phyloP scores from a whole-genome alignment of 2,888 invertebrate species.

The Lithophane semibrunnea region DNA sequence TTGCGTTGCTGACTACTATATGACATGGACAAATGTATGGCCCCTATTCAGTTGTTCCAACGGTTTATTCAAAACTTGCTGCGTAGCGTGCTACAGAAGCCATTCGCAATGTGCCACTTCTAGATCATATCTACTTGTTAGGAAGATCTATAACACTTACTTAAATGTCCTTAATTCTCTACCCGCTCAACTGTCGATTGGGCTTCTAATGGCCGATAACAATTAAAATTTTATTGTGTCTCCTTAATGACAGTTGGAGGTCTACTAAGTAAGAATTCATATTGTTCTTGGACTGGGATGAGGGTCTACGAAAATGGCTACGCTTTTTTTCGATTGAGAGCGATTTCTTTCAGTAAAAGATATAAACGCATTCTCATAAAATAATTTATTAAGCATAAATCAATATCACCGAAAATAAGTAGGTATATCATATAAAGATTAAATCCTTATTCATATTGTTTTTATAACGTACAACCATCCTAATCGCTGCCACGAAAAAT shows the following conservation, averaged over 20 bases:
- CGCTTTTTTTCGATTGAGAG: background rate
- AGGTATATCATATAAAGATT: background rate
- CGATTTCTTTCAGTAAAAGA: background rate
- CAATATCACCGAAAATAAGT: background rate
- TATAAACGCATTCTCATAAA: conserved; percentile 15
- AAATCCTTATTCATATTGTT: background rate
- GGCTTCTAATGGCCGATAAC: too few species aligned
- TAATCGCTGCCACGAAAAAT: conserved; percentile 41
- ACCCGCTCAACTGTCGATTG: too few species aligned
- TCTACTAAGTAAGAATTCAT: background rate
- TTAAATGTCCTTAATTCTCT: background rate
- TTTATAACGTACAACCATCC: background rate
- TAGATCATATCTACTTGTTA: background rate
- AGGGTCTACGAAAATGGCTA: conserved; percentile 9
- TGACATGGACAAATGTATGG: background rate
- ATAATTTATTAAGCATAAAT: too few species aligned
- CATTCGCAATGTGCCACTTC: background rate
- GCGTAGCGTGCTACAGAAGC: background rate
- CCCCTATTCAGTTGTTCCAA: background rate
- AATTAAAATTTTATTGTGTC: too few species aligned
- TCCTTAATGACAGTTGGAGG: too few species aligned
- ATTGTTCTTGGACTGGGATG: background rate
- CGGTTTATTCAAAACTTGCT: background rate
- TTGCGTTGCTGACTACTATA: background rate
- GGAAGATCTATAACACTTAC: background rate